Conservation (phyloP, 2,113 vertebrate genomes). For the Pelobates fuscus region DNA sequence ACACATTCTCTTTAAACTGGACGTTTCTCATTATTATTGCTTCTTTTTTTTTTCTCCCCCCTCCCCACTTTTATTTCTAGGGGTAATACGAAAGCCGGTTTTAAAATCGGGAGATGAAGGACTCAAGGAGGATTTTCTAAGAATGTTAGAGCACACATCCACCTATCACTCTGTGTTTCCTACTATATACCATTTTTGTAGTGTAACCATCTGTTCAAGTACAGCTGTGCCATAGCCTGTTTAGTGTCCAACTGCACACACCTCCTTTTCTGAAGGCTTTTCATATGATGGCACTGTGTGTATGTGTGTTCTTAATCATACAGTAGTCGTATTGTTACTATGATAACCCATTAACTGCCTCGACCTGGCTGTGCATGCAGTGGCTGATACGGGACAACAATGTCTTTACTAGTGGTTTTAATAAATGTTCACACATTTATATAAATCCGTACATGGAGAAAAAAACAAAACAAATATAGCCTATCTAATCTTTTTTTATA, state of each 20-base stretch:
- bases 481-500: conserved; percentile 67
- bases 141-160: conserved; percentile 73
- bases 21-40: no score
- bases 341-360: conserved; percentile 72
- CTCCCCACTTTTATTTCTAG: conserved; percentile 60
- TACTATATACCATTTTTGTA: conserved; percentile 60
- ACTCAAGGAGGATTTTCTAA: conserved; percentile 70
- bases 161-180: conserved; percentile 60
- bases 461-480: conserved; percentile 50
- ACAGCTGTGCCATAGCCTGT: conserved; percentile 67
- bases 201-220: conserved; percentile 74
- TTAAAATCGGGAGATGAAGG: conserved; percentile 66
- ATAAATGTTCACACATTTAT: conserved; percentile 69
- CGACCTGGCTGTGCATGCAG: conserved; percentile 75
- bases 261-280: conserved; percentile 51
- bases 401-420: conserved; percentile 69
- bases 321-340: conserved; percentile 68
- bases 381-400: conserved; percentile 61
- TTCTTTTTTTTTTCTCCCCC: conserved; percentile 52
- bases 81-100: conserved; percentile 57
- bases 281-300: conserved; percentile 55
- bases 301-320: conserved; percentile 67
- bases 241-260: conserved; percentile 56
- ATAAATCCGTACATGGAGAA: conserved; percentile 65
- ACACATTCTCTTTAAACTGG: no score